Evolutionary conservation across 2,888 invertebrate species (phyloP), one percentile per base, ranked within the genome.

Genomic region (Mimachlamys varia): DNA sequence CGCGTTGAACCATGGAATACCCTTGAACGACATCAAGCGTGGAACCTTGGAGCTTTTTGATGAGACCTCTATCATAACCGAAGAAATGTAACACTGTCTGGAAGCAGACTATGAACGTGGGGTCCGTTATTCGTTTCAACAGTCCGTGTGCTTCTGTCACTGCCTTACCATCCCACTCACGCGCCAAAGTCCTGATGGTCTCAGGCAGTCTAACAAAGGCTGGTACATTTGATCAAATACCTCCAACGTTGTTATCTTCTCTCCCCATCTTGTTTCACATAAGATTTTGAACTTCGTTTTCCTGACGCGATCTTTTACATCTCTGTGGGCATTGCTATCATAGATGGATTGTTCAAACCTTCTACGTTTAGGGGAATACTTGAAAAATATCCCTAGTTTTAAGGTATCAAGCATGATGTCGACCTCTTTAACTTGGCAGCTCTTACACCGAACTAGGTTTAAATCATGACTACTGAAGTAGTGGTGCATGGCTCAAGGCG

Each of bases 351-450:
- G 37, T 91, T 92, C 91, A 22, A 92, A 89, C 49, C 91, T 89
- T 89, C 92, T 76, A 76, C 93, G 87, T 89, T 93, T 92, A 13
- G 92, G 92, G 33, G 92, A 94, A 90, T 94, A 94, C 58, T 92
- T 92, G 88, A 93, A 94, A 88, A 93, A 92, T 76, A 93, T 89
- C 12, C 92, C 92, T 62, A 93, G 90, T 88, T 93, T 93, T n/a
- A 93, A 22, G 33, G 90, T 55, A 55, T 93, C 92, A n/a, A 94
- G 88, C 91, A 90, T 92, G 22, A 92, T 44, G n/a, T 93, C 91
- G 50, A 94, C 91, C 93, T 94, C 93, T 76, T 90, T 90, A 27
- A 93, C 89, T 88, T 92, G 58, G 87, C 92, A 93, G 89, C 92
- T 91, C 88, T 94, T 90, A 76, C 92, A 89, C 19, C 92, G 49